Conservation (phyloP, 2,888 invertebrate species). For the Leptothorax acervorum region DNA sequence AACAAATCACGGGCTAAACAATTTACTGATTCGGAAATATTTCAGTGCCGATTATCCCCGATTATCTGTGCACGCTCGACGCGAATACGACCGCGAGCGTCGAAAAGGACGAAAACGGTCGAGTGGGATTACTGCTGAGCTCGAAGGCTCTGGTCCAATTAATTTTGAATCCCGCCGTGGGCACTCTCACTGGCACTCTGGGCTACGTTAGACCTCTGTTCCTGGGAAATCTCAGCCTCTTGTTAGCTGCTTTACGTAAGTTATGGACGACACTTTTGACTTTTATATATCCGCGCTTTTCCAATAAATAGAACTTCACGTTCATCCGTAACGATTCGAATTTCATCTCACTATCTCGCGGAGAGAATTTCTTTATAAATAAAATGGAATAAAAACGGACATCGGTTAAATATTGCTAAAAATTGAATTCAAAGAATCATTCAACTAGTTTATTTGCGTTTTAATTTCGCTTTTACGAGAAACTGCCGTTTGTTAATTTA, state of each 20-base stretch:
- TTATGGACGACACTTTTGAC: neutral
- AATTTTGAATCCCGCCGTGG: constrained; percentile 91
- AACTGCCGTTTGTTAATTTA: constrained; percentile 10
- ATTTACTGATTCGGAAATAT: constrained; percentile 64
- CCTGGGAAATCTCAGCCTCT: constrained; percentile 89
- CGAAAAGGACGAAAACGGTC: constrained; percentile 88
- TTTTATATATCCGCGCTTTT: neutral
- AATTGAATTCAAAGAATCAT: neutral
- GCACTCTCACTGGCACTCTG: constrained; percentile 88
- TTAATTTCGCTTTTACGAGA: neutral
- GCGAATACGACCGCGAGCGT: constrained; percentile 81
- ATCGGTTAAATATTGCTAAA: neutral
- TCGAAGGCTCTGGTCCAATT: constrained; percentile 94
- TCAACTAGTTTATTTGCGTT: neutral
- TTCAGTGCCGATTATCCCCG: constrained; percentile 93
- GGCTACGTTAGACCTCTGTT: constrained; percentile 91
- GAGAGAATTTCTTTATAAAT: neutral
- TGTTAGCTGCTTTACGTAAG: constrained; percentile 90
- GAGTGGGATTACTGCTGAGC: constrained; percentile 90
- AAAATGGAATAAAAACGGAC: neutral
- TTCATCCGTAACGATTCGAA: neutral
- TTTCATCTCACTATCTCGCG: neutral
- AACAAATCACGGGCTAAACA: neutral
- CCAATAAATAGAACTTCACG: neutral
- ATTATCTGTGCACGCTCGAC: constrained; percentile 89